Evolutionary conservation across 2,797 vertebrate species (phyloP).

Genomic region (Crenichthys baileyi): DNA sequence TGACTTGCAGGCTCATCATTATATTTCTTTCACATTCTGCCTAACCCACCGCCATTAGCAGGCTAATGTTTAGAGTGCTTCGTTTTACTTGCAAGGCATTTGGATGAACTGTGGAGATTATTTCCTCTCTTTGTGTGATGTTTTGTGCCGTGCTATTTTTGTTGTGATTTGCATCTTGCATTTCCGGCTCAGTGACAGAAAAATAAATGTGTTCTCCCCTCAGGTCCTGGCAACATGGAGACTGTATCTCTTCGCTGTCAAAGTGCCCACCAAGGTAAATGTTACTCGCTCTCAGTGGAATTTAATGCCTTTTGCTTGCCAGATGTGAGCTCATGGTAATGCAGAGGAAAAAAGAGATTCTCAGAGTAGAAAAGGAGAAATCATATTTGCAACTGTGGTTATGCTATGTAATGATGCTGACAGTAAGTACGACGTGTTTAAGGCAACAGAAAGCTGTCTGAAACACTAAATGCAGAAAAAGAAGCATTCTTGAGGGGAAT

Average conservation of each 20-base stretch:
- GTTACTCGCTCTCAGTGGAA: conserved; percentile 44
- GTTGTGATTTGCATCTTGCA: conserved; percentile 69
- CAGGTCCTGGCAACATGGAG: conserved; percentile 91
- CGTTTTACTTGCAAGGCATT: conserved; percentile 60
- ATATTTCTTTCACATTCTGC: conserved; percentile 41
- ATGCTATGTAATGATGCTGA: conserved; percentile 34
- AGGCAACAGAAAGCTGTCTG: conserved; percentile 8
- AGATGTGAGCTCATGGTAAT: conserved; percentile 62
- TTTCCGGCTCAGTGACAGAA: conserved; percentile 69
- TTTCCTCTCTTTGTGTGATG: conserved; percentile 63
- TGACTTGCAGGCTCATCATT: conserved; percentile 38
- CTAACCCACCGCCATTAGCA: conserved; percentile 50
- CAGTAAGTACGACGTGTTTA: conserved; percentile 26
- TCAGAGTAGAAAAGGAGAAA: conserved; percentile 32
- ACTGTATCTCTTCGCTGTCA: conserved; percentile 89
- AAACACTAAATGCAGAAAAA: conserved; percentile 16
- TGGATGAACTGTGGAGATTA: conserved; percentile 56
- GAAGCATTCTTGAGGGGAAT: conserved; percentile 16
- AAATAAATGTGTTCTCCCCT: conserved; percentile 72
- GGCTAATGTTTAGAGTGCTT: conserved; percentile 64
- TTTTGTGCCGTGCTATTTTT: conserved; percentile 65
- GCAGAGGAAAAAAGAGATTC: conserved; percentile 41
- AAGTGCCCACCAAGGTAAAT: conserved; percentile 91
- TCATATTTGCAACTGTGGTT: conserved; percentile 40
- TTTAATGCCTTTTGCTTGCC: conserved; percentile 64